A percentile compares a stretch with the other conserved stretches of the same genome.
Conservation (phyloP, 2,797 vertebrate species). For the Xenentodon cancila region DNA sequence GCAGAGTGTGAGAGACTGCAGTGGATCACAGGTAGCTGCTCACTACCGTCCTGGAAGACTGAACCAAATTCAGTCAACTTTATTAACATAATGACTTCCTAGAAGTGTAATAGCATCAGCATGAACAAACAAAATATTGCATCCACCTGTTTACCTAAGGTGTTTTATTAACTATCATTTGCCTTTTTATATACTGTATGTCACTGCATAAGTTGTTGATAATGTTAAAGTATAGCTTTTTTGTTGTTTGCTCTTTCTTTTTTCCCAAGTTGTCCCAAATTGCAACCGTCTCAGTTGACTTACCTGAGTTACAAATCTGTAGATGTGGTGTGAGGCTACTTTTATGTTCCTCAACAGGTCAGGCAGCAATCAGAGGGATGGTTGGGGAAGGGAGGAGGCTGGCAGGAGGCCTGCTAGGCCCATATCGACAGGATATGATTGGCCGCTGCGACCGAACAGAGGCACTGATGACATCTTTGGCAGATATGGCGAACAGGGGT, state of each 20-base stretch:
- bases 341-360: conserved; percentile 80
- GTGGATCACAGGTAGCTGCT: conserved; percentile 73
- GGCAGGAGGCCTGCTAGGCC: conserved; percentile 92
- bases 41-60: conserved; percentile 14
- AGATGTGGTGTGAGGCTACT: conserved; percentile 10
- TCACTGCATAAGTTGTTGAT: too few species aligned
- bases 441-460: conserved; percentile 94
- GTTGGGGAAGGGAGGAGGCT: conserved; percentile 94
- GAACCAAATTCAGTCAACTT: neutral
- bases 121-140: conserved; percentile 3
- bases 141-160: neutral
- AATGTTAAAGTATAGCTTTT: too few species aligned
- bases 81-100: neutral
- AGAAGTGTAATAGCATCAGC: neutral
- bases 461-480: conserved; percentile 89
- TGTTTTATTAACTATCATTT: too few species aligned
- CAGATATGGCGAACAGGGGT: conserved; percentile 90
- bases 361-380: conserved; percentile 97
- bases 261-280: too few species aligned
- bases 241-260: too few species aligned
- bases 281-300: too few species aligned
- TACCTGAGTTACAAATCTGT: neutral
- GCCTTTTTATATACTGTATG: too few species aligned
- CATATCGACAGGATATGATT: conserved; percentile 93
- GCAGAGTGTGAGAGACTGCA: conserved; percentile 77